Conservation (phyloP, 2,888 invertebrate genomes). For the Bombyx huttoni region DNA sequence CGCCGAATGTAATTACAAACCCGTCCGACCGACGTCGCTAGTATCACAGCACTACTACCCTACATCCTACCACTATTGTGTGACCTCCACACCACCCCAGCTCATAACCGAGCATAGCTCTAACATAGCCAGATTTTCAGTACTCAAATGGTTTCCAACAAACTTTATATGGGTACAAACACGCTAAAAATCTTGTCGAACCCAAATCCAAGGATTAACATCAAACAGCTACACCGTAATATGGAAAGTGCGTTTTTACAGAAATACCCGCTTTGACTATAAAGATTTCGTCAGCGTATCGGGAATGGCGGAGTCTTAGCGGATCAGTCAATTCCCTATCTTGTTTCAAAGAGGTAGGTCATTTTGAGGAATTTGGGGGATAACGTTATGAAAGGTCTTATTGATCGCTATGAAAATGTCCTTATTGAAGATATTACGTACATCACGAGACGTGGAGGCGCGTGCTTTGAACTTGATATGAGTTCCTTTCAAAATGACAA, state of each 20-base stretch:
- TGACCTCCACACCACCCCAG: slow-evolving; percentile 6
- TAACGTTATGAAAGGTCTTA: slow-evolving; percentile 8
- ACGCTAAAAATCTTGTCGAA: slow-evolving; percentile 25
- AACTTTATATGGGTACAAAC: slow-evolving; percentile 31
- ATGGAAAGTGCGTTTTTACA: slow-evolving; percentile 65
- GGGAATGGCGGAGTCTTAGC: slow-evolving; percentile 34
- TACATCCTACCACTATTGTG: slow-evolving; percentile 13
- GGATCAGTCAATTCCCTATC: slow-evolving; percentile 38
- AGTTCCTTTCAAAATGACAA: not conserved
- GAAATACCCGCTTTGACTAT: slow-evolving; percentile 55
- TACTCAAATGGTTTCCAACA: slow-evolving; percentile 31
- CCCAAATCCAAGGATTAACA: slow-evolving; percentile 60
- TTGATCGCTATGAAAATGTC: slow-evolving; percentile 13
- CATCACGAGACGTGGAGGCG: not conserved
- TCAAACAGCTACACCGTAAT: slow-evolving; percentile 54
- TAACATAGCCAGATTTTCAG: slow-evolving; percentile 15
- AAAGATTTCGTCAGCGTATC: slow-evolving; percentile 53
- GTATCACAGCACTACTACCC: slow-evolving; percentile 16
- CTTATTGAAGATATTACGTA: slow-evolving; percentile 20
- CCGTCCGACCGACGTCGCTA: slow-evolving; percentile 27
- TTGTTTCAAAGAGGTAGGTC: slow-evolving; percentile 36
- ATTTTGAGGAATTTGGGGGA: slow-evolving; percentile 28
- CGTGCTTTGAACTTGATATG: not conserved
- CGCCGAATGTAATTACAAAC: slow-evolving; percentile 31
- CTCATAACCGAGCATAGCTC: slow-evolving; percentile 18